Conservation (phyloP, 2,888 invertebrate genomes). For the Apoda limacodes region DNA sequence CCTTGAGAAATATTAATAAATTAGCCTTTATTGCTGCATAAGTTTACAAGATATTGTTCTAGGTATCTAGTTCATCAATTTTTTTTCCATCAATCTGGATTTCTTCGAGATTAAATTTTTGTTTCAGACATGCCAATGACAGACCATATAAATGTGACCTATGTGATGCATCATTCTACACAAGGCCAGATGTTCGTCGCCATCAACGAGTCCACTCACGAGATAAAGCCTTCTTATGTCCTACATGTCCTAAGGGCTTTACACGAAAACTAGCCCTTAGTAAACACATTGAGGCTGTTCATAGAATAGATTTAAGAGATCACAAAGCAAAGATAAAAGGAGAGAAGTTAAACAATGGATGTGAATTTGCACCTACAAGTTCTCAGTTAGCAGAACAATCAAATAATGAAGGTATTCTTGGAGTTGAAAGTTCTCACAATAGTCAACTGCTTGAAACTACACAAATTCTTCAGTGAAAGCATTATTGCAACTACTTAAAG, state of each 20-base stretch:
- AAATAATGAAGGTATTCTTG: too few species aligned
- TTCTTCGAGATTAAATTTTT: too few species aligned
- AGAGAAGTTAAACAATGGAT: too few species aligned
- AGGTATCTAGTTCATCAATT: not conserved
- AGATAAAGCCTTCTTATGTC: slow-evolving; percentile 53
- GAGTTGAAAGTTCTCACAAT: too few species aligned
- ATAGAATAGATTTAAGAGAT: slow-evolving; percentile 47
- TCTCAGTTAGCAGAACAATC: too few species aligned
- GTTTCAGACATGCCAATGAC: slow-evolving; percentile 52
- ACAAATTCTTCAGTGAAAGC: too few species aligned
- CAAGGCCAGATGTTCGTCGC: slow-evolving; percentile 41
- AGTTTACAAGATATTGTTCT: not conserved
- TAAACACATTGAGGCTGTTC: slow-evolving; percentile 54
- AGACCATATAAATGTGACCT: slow-evolving; percentile 45
- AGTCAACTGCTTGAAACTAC: too few species aligned
- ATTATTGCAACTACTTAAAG: too few species aligned
- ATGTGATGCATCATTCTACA: slow-evolving; percentile 46
- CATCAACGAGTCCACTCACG: slow-evolving; percentile 51
- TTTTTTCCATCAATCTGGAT: slow-evolving; percentile 1
- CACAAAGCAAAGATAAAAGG: too few species aligned
- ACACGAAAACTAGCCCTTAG: slow-evolving; percentile 55
- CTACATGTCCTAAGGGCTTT: slow-evolving; percentile 47
- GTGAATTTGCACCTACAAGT: too few species aligned
- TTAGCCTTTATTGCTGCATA: not conserved
- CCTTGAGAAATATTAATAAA: too few species aligned